These are phyloP conservation scores for Saccostrea echinata DNA, from an alignment of 1,140 invertebrate genomes.

Conservation along the genomic window DNA sequence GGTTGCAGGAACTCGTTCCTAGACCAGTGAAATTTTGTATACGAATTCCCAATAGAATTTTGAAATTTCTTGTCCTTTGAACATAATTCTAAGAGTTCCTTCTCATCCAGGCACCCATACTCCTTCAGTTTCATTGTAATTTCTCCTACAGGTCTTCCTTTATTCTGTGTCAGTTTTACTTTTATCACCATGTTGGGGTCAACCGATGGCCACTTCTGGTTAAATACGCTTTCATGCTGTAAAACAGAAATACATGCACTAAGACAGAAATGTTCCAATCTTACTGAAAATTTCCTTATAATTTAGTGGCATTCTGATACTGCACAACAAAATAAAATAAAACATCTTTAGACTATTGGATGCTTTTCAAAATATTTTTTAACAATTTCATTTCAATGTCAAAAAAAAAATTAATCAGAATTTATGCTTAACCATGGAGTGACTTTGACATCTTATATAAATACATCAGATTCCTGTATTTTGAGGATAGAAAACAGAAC, in stretches of 20 bases:
- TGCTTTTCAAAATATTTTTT: no score
- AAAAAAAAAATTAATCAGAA: no score
- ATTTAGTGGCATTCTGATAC: no score
- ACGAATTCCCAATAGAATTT: neutral
- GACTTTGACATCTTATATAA: neutral
- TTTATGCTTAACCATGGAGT: no score
- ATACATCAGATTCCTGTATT: no score
- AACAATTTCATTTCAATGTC: no score
- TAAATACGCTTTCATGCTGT: conserved; percentile 77
- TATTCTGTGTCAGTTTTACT: neutral
- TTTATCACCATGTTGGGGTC: conserved; percentile 80
- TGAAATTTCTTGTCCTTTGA: neutral
- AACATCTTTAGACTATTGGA: no score
- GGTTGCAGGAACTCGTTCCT: neutral
- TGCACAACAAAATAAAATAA: no score
- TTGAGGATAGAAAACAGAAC: no score
- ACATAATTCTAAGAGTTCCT: neutral
- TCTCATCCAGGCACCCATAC: neutral
- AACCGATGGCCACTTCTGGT: conserved; percentile 89
- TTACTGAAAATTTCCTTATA: conserved; percentile 22
- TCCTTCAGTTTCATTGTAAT: neutral
- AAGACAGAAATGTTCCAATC: conserved; percentile 39
- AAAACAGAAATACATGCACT: conserved; percentile 52
- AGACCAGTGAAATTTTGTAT: neutral
- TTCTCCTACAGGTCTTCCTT: neutral